These are phyloP conservation scores for Scaptomyza parva DNA, from an alignment of 2,888 invertebrate genomes.

Conservation along the genomic window DNA sequence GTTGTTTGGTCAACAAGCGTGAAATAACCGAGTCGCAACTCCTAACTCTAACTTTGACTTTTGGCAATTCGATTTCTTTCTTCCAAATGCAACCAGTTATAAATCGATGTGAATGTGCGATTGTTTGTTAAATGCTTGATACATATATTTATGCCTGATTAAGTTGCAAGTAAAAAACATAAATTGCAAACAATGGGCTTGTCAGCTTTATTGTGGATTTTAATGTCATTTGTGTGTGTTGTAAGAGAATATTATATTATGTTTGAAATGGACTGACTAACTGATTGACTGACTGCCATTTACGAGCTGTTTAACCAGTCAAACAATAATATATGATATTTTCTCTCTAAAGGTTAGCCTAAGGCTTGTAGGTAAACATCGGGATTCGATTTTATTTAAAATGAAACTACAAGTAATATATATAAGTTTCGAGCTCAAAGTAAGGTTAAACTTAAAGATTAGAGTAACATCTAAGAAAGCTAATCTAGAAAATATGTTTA, in stretches of 20 bases:
- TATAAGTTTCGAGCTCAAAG: too few relatives aligned
- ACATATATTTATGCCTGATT: conserved; percentile 5
- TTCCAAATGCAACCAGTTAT: not conserved
- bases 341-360: too few relatives aligned
- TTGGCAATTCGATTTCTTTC: conserved; percentile 48
- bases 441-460: too few relatives aligned
- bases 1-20: conserved; percentile 64
- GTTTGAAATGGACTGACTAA: not conserved
- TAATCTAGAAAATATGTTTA: too few relatives aligned
- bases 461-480: too few relatives aligned
- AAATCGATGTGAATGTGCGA: conserved; percentile 33
- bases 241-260: not conserved
- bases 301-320: too few relatives aligned
- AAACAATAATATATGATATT: too few relatives aligned
- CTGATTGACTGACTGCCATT: too few relatives aligned
- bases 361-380: too few relatives aligned
- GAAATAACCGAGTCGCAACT: conserved; percentile 46
- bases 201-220: not conserved
- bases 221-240: not conserved
- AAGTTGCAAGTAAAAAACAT: conserved; percentile 33
- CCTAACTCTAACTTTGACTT: conserved; percentile 2
- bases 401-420: too few relatives aligned
- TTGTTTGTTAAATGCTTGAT: conserved; percentile 4
- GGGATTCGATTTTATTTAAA: too few relatives aligned
- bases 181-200: conserved; percentile 37